phyloP scores from a whole-genome alignment of 2,888 invertebrate species.

The Hipparchia sbordonii region DNA sequence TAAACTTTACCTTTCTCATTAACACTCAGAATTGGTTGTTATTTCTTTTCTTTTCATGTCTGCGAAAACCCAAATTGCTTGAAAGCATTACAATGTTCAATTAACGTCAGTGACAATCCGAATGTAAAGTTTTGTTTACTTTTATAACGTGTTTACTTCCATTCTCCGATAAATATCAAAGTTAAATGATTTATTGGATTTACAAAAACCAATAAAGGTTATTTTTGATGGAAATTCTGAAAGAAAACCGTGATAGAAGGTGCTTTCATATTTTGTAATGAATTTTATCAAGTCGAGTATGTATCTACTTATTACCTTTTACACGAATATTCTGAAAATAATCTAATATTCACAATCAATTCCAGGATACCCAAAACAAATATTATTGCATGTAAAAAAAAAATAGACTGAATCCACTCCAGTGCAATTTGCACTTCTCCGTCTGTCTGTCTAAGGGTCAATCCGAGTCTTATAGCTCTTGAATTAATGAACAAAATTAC shows the following conservation, averaged over 20 bases:
- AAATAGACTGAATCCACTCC: too few species aligned
- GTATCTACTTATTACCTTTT: too few species aligned
- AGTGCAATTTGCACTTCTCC: too few species aligned
- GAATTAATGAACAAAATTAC: too few species aligned
- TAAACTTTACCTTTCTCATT: slow-evolving; percentile 16
- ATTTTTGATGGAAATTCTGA: neutral
- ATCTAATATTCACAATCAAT: too few species aligned
- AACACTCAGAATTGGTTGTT: neutral
- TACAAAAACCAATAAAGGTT: neutral
- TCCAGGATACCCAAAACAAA: too few species aligned
- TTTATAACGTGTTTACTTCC: neutral
- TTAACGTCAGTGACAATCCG: slow-evolving; percentile 10
- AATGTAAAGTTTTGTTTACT: slow-evolving; percentile 15
- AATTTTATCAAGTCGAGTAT: too few species aligned
- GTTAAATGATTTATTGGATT: neutral
- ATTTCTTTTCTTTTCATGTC: slow-evolving; percentile 11
- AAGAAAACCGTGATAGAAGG: neutral
- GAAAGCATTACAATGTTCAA: slow-evolving; percentile 24
- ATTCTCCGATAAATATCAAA: neutral
- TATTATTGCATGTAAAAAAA: too few species aligned
- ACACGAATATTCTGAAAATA: too few species aligned
- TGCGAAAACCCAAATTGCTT: neutral
- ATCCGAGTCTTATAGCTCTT: too few species aligned
- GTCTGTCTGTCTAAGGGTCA: too few species aligned
- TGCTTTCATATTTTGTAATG: slow-evolving; percentile 38